Percentiles rank a stretch among this genome's conserved stretches.
Conservation (phyloP, 1,140 invertebrate genomes). For the Epicauta chinensis region DNA sequence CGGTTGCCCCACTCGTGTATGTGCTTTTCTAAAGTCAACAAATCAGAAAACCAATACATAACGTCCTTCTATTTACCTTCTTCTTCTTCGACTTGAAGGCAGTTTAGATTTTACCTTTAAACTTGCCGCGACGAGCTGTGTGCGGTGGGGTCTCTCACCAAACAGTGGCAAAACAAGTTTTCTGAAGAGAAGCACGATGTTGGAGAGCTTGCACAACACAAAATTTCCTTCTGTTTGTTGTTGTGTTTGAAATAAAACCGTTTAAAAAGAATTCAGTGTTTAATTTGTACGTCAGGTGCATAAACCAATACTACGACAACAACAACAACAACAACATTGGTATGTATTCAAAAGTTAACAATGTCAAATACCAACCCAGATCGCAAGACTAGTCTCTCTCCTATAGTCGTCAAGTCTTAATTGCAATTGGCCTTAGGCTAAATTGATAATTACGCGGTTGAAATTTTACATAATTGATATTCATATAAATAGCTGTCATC, state of each 20-base stretch:
- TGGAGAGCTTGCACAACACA: slow-evolving; percentile 13
- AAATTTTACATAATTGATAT: slow-evolving; percentile 1
- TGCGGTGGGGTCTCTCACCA: slow-evolving; percentile 14
- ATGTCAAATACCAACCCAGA: no score
- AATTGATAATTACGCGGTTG: slow-evolving; percentile 13
- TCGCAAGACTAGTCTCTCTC: neutral
- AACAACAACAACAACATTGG: neutral
- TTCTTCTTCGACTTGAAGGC: no score
- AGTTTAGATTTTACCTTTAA: slow-evolving; percentile 11
- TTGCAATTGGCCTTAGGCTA: slow-evolving; percentile 13
- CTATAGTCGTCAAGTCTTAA: slow-evolving; percentile 6
- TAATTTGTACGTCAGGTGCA: no score
- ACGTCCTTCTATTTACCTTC: no score
- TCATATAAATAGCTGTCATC: no score
- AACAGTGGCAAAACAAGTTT: slow-evolving; percentile 28
- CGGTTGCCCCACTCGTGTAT: no score
- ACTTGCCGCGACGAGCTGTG: slow-evolving; percentile 19
- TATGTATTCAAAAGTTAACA: slow-evolving; percentile 6
- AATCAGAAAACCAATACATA: no score
- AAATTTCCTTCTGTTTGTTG: slow-evolving; percentile 16
- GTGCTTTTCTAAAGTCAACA: no score
- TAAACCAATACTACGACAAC: slow-evolving; percentile 5
- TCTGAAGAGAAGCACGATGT: slow-evolving; percentile 20
- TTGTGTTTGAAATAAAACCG: neutral
- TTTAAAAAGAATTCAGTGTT: no score